Evolutionary conservation across 2,888 invertebrate species (phyloP), one percentile per base, ranked within the genome.

Genomic region (Pheosia tremula): DNA sequence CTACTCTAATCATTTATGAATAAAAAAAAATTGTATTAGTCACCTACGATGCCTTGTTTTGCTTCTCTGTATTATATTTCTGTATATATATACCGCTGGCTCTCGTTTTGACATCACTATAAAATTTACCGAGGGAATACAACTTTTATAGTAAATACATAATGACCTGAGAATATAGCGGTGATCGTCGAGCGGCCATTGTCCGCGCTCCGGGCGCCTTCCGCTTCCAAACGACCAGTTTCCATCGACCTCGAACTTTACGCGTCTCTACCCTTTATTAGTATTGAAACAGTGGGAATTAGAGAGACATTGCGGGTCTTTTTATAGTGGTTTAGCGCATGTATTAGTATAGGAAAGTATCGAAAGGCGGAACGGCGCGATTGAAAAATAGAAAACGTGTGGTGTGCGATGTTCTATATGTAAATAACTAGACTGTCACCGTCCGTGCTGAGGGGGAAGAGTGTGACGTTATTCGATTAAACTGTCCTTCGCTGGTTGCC

Each of bases 311-410:
- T 76, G 80, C 41, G 74, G 88, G 37, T 73, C 89, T 62, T 50
- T 49, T 65, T 74, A 76, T 52, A 64, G 69, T 87, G 86, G 90
- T 78, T 72, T 61, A 71, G 69, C 77, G 71, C 75, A 79, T 83
- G 78, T 83, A 82, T 87, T 87, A 84, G 84, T 87, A 81, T 86
- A 91, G 84, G 88, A 91, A 91, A 90, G 88, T 90, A 91, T 88
- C 83, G 90, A 92, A 91, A 91, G 88, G 90, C 89, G 90, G 90
- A 92, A 91, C 87, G 87, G 74, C 78, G 78, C 83, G 88, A 89
- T 90, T 90, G 90, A 91, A 91, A 92, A 92, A 89, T 90, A 88
- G 89, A 90, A 91, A 92, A 85, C 85, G 84, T 85, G 81, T 84
- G 78, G 78, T 75, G 71, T 77, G 72, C 78, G 70, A 72, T 82